Conservation (phyloP, 2,888 invertebrate genomes). For the Hyposoter didymator region DNA sequence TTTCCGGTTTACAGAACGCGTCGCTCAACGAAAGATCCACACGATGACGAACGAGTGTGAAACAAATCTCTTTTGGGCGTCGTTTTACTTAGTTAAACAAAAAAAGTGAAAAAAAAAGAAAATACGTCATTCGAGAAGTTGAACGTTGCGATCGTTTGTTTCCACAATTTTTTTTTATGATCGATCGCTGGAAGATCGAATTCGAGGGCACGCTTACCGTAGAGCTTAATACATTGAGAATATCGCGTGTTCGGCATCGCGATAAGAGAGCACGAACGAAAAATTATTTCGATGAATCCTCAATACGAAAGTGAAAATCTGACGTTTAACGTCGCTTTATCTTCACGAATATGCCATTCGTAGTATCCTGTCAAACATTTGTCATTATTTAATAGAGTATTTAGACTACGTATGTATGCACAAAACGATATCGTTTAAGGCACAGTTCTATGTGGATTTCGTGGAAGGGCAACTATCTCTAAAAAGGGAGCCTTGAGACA, state of each 20-base stretch:
- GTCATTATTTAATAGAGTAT: constrained; percentile 74
- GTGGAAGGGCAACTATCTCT: constrained; percentile 37
- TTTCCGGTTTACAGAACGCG: constrained; percentile 66
- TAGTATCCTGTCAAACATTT: constrained; percentile 82
- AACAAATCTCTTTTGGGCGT: constrained; percentile 74
- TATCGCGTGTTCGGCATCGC: constrained; percentile 19
- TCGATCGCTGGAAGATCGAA: constrained; percentile 43
- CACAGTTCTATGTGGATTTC: constrained; percentile 32
- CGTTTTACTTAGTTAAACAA: constrained; percentile 60
- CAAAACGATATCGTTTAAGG: constrained; percentile 23
- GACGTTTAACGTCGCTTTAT: constrained; percentile 56
- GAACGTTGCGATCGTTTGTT: constrained; percentile 49
- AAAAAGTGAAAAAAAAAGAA: constrained; percentile 7
- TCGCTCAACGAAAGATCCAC: constrained; percentile 67
- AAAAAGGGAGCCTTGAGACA: constrained; percentile 25
- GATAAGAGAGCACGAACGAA: constrained; percentile 18
- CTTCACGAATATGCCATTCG: constrained; percentile 63
- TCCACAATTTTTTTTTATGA: constrained; percentile 29
- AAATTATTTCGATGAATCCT: constrained; percentile 42
- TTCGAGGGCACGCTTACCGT: constrained; percentile 49
- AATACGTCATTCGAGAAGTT: constrained; percentile 49
- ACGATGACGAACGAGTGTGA: constrained; percentile 71
- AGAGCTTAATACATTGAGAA: constrained; percentile 25
- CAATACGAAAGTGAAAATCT: constrained; percentile 59
- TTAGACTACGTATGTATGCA: constrained; percentile 54